Base-by-base conservation (phyloP, 1,140 invertebrate species). In the Camponotus floridanus region DNA sequence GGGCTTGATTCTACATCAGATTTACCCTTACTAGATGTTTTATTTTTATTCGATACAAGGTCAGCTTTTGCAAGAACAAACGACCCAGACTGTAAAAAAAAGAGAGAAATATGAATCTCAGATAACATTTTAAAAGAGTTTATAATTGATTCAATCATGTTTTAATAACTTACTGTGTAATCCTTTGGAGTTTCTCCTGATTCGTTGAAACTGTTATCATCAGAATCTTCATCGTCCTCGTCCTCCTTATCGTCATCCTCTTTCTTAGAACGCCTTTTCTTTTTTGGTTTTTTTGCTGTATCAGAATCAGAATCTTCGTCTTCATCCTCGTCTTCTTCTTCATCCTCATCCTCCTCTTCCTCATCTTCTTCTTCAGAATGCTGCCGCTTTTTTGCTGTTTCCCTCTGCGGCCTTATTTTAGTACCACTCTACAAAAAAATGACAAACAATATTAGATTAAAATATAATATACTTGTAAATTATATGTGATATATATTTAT, bases 61-160 rank as follows among this genome's bases (percentile, higher is more conserved):
- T 97, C 97, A 85, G 95, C 95, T 95, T 97, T 97, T 88, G 97
- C 93, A 84, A 97, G 95, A 31, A 97, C 96, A 94, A 97, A 97
- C 92, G 96, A 96, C 78, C 96, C 96, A 92, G 96, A 96, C 96
- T 97, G 90, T 62, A 96, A 96, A 51, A 51, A 51, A 18, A 51
- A 18, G 5, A 51, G 48, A 51, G 3, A 88, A 85, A 86, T 26
- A 55, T 7, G 51, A 55, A 31, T 11, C 36, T 26, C 0, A 70
- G 6, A 36, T 0, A 3, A 42, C 3, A 9, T n/a, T 61, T 45
- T 21, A 57, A 0, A 71, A 62, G 84, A 76, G 61, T 51, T 68
- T 55, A 86, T 1, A 64, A 45, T 18, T 3, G 0, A 55, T 33
- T 65, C 0, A 3, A 68, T 31, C 21, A 76, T 84, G 21, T 73